Conservation (phyloP, 2,113 vertebrate genomes). For the Leptobrachium ailaonicum region DNA sequence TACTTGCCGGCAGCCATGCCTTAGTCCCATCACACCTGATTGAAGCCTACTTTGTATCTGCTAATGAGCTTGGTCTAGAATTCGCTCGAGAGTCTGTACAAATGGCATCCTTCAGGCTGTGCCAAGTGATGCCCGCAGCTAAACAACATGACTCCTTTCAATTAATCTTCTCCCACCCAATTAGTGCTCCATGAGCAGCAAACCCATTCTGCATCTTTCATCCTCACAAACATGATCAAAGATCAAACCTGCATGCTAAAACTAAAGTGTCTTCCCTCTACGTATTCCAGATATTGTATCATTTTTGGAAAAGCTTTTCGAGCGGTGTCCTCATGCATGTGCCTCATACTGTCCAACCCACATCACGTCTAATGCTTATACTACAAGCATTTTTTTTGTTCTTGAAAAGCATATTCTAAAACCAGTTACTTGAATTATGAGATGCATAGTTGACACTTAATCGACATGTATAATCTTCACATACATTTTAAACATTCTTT, state of each 20-base stretch:
- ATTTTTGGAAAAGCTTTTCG: no score
- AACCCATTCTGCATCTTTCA: not conserved
- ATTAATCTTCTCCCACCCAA: conserved; percentile 31
- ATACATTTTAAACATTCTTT: no score
- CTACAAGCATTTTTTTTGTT: no score
- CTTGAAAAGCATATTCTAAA: no score
- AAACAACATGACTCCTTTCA: conserved; percentile 32
- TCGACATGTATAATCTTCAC: no score
- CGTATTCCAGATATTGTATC: not conserved
- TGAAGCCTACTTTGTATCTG: not conserved
- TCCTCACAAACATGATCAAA: not conserved
- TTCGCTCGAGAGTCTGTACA: conserved; percentile 63
- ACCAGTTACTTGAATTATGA: no score
- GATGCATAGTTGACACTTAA: no score
- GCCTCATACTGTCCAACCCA: no score
- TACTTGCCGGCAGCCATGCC: no score
- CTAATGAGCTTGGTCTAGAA: conserved; percentile 49
- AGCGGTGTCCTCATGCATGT: no score
- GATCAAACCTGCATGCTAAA: not conserved
- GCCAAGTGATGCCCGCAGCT: not conserved
- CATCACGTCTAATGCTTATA: no score
- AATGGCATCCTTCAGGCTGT: conserved; percentile 51
- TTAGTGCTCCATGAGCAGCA: not conserved
- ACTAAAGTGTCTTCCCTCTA: not conserved
- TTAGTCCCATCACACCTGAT: not conserved